A percentile compares a stretch with the other conserved stretches of the same genome.
These are phyloP conservation scores for Synchiropus splendidus DNA, from an alignment of 2,113 vertebrate species.

Conservation along the genomic window DNA sequence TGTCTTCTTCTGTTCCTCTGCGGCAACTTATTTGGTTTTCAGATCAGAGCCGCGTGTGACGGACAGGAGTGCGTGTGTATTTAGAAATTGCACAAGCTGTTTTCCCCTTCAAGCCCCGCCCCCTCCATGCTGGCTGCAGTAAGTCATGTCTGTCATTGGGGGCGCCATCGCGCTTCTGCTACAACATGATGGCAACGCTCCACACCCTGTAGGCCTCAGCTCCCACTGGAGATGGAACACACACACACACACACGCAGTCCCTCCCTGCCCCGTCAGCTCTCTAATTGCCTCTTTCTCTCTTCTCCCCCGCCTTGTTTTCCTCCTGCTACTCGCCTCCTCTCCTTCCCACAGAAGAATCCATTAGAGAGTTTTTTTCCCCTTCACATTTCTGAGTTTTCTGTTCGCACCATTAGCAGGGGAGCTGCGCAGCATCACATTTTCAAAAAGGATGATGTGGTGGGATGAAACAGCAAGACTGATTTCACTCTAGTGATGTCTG, in stretches of 20 bases:
- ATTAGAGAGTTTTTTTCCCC: slow-evolving; percentile 10
- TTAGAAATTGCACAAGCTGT: slow-evolving; percentile 57
- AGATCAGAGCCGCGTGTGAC: slow-evolving; percentile 11
- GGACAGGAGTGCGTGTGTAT: slow-evolving; percentile 15
- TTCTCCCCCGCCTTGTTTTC: neutral
- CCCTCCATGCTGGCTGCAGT: neutral
- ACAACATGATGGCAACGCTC: neutral
- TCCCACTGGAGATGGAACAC: slow-evolving; percentile 10
- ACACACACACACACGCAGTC: slow-evolving; percentile 3
- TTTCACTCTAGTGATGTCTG: slow-evolving; percentile 16
- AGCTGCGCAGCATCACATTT: slow-evolving; percentile 8
- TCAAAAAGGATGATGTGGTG: slow-evolving; percentile 11
- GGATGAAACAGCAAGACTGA: slow-evolving; percentile 18
- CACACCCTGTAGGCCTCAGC: slow-evolving; percentile 20
- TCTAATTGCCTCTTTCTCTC: neutral
- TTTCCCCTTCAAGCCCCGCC: slow-evolving; percentile 29
- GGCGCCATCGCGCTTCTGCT: slow-evolving; percentile 18
- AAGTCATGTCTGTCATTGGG: slow-evolving; percentile 4
- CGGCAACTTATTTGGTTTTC: neutral
- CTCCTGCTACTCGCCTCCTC: neutral
- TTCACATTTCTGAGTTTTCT: neutral
- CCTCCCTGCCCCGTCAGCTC: slow-evolving; percentile 9
- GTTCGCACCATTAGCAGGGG: slow-evolving; percentile 20
- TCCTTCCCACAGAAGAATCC: slow-evolving; percentile 4
- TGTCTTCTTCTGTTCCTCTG: slow-evolving; percentile 19